Percentiles rank a stretch among this genome's conserved stretches.
Evolutionary conservation across 2,888 invertebrate species (phyloP).

Genomic region (Diloba caeruleocephala): DNA sequence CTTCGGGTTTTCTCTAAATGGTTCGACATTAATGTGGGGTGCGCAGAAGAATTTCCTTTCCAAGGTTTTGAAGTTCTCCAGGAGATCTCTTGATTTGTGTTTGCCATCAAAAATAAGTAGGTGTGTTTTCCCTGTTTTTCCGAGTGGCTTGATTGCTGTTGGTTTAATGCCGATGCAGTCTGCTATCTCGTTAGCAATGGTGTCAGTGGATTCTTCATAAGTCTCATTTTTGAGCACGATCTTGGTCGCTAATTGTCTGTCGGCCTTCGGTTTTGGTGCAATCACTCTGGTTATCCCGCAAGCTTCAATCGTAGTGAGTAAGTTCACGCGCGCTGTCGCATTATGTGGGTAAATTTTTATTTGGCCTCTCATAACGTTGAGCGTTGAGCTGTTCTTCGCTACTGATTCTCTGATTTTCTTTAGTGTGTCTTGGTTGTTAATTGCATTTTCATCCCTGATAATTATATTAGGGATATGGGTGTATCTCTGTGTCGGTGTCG

Average conservation of each 20-base stretch:
- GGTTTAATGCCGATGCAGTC: constrained; percentile 24
- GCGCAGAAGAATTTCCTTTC: constrained; percentile 15
- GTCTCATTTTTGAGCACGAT: constrained; percentile 29
- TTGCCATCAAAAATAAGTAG: constrained; percentile 15
- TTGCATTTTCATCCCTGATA: constrained; percentile 19
- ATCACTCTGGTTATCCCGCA: constrained; percentile 21
- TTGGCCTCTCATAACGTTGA: constrained; percentile 23
- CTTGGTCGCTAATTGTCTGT: constrained; percentile 25
- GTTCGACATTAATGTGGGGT: constrained; percentile 9
- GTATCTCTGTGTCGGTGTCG: constrained; percentile 12
- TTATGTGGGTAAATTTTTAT: constrained; percentile 10
- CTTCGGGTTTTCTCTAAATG: constrained; percentile 14
- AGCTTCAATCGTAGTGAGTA: constrained; percentile 8
- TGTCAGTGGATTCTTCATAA: constrained; percentile 13
- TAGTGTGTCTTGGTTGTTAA: constrained; percentile 15
- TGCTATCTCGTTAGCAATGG: constrained; percentile 15
- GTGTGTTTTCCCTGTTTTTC: constrained; percentile 15
- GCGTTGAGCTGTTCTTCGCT: constrained; percentile 34
- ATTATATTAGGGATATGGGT: constrained; percentile 23
- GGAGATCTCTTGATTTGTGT: constrained; percentile 18
- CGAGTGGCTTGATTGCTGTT: constrained; percentile 15
- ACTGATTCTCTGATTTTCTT: constrained; percentile 30
- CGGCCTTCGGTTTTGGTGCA: constrained; percentile 30
- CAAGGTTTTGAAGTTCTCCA: constrained; percentile 16
- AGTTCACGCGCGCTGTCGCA: constrained; percentile 6